Base-by-base conservation (phyloP, 2,888 invertebrate species). In the Aspidiotus destructor region DNA sequence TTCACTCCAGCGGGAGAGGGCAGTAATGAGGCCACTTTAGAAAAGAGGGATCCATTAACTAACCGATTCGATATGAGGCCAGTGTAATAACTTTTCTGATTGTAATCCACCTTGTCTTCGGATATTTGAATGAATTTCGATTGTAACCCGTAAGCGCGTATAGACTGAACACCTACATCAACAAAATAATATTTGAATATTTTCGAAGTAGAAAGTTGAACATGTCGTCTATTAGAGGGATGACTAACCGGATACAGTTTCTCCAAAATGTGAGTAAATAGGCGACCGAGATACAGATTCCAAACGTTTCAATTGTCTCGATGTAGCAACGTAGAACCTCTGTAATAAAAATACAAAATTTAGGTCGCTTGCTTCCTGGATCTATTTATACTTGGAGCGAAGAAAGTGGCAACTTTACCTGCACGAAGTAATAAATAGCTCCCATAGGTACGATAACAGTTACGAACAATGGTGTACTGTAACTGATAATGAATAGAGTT, bases 251-350 rank as follows among this genome's bases (percentile, higher is more conserved):
- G 89, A 89, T 62, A 98, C 86, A 57, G 92, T 94, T 81, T 98
- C 98, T 17, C 92, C 88, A 76, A 98, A 96, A 79, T 96, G 96
- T 9, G 95, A 94, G 80, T 94, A 98, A 75, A 98, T 93, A 0
- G 97, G 98, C 44, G 97, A 97, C 69, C 95, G 83, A 1, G 93
- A 92, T 0, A 95, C 87, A 0, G 95, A 95, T 77, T 96, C 93
- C 70, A 98, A 80, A 62, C 98, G 84, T 80, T 96, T 96, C 73
- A 98, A 79, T 77, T 98, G 97, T 28, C 97, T 81, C 7, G 96
- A 96, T 0, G 95, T 88, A 3, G 92, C 87, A 72, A 97, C 92
- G 80, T 95, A 98, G 80, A 95, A 93, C 73, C 92, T 84, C 84
- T 98, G 90, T 7, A 73, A 70, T 63, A 60, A 63, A 71, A 5